Conservation (phyloP, 2,797 vertebrate genomes). For the Etheostoma nigrum region DNA sequence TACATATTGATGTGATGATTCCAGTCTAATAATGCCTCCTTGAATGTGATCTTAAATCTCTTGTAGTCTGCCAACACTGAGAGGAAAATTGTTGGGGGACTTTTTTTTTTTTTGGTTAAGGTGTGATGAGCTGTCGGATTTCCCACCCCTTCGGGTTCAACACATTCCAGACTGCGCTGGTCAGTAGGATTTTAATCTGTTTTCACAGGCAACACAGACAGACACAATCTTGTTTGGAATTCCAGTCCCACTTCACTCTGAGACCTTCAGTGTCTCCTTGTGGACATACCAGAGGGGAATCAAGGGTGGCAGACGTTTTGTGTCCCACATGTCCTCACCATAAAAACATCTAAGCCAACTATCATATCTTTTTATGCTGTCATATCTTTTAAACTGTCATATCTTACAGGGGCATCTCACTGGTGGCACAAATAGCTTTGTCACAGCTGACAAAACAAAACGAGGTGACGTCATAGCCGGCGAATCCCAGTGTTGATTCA, state of each 20-base stretch:
- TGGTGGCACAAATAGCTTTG: constrained; percentile 27
- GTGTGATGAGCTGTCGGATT: constrained; percentile 55
- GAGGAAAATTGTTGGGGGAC: neutral
- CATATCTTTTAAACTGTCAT: constrained; percentile 35
- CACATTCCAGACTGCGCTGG: constrained; percentile 71
- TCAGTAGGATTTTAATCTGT: constrained; percentile 77
- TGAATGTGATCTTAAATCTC: neutral
- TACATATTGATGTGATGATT: neutral
- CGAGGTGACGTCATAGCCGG: constrained; percentile 26
- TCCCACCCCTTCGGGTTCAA: constrained; percentile 55
- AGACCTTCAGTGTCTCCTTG: constrained; percentile 56
- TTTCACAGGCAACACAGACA: constrained; percentile 73
- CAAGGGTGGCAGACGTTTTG: constrained; percentile 40
- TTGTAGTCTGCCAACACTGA: constrained; percentile 15
- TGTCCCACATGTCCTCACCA: constrained; percentile 37
- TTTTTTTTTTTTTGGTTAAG: constrained; percentile 32
- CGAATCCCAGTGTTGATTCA: constrained; percentile 41
- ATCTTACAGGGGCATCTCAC: constrained; percentile 49
- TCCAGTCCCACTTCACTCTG: constrained; percentile 52
- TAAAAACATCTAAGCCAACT: constrained; percentile 43
- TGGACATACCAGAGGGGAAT: constrained; percentile 53
- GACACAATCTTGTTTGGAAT: constrained; percentile 76
- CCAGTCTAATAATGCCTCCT: neutral
- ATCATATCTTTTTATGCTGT: constrained; percentile 28
- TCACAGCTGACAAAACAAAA: constrained; percentile 75